Conservation (phyloP, 2,888 invertebrate genomes). For the Synergus umbraculus region DNA sequence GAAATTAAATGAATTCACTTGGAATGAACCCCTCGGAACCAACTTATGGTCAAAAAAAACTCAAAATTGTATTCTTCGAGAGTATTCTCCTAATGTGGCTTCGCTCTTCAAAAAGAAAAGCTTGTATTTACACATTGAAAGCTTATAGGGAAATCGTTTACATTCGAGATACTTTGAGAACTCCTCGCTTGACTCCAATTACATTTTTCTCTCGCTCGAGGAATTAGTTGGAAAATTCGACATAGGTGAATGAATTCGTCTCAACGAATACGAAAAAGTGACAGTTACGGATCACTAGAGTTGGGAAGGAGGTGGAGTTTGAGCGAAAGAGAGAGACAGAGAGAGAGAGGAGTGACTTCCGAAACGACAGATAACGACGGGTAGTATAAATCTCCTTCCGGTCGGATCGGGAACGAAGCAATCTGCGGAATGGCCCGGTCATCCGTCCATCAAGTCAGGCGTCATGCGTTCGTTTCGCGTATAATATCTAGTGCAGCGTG, state of each 20-base stretch:
- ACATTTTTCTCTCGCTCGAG: constrained; percentile 8
- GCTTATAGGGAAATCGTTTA: constrained; percentile 16
- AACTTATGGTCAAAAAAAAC: too few species aligned
- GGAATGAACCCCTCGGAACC: too few species aligned
- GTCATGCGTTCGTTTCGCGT: constrained; percentile 61
- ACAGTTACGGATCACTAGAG: constrained; percentile 50
- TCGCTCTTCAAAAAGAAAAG: too few species aligned
- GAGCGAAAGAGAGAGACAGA: constrained; percentile 44
- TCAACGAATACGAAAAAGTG: constrained; percentile 55
- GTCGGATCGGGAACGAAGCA: constrained; percentile 74
- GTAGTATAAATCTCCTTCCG: constrained; percentile 76
- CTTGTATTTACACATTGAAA: background rate
- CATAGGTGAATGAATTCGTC: constrained; percentile 29
- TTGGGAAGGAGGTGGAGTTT: constrained; percentile 1
- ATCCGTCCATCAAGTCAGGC: constrained; percentile 75
- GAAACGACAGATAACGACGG: constrained; percentile 72
- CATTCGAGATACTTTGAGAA: constrained; percentile 2
- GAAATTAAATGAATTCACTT: too few species aligned
- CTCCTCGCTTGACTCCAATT: background rate
- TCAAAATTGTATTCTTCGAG: too few species aligned
- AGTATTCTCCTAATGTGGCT: too few species aligned
- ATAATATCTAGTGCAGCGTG: constrained; percentile 50
- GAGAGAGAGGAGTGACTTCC: constrained; percentile 56
- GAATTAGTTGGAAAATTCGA: background rate
- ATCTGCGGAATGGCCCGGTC: constrained; percentile 77